phyloP scores from a whole-genome alignment of 2,797 vertebrate species.

The Gymnodraco acuticeps region DNA sequence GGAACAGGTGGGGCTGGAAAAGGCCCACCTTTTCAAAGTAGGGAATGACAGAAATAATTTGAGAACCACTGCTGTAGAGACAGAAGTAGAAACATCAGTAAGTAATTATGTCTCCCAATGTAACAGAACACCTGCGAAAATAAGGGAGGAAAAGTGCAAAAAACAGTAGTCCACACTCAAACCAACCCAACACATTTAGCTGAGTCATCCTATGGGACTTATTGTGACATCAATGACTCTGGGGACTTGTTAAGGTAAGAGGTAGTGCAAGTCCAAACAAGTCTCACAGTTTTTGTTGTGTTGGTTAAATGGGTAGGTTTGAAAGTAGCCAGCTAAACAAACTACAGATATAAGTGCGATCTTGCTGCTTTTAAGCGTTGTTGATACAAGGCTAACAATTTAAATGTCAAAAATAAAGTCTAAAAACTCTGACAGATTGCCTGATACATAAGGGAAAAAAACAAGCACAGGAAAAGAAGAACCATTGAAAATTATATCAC shows the following conservation, averaged over 20 bases:
- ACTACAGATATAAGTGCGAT: not conserved
- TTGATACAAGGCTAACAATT: not conserved
- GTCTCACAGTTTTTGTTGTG: constrained; percentile 1
- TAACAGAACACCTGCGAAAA: constrained; percentile 23
- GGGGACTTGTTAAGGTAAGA: constrained; percentile 17
- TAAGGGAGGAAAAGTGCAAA: constrained; percentile 12
- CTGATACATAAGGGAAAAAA: not conserved
- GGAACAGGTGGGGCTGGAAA: too few species aligned
- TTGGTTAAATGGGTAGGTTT: not conserved
- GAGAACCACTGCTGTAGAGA: not conserved
- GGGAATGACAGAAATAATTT: too few species aligned
- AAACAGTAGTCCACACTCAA: not conserved
- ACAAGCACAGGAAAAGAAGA: not conserved
- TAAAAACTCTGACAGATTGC: not conserved
- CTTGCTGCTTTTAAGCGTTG: not conserved
- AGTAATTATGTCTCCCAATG: constrained; percentile 14
- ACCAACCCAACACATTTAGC: too few species aligned
- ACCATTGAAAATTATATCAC: not conserved
- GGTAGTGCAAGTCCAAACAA: constrained; percentile 15
- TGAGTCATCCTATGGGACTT: too few species aligned
- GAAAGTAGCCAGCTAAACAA: not conserved
- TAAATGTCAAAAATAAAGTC: not conserved
- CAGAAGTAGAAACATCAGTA: constrained; percentile 3
- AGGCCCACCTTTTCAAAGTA: too few species aligned
- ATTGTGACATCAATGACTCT: not conserved